Percentiles rank a stretch among this genome's conserved stretches.
Evolutionary conservation across 2,797 vertebrate genomes (phyloP).

Genomic region (Cygnus olor): DNA sequence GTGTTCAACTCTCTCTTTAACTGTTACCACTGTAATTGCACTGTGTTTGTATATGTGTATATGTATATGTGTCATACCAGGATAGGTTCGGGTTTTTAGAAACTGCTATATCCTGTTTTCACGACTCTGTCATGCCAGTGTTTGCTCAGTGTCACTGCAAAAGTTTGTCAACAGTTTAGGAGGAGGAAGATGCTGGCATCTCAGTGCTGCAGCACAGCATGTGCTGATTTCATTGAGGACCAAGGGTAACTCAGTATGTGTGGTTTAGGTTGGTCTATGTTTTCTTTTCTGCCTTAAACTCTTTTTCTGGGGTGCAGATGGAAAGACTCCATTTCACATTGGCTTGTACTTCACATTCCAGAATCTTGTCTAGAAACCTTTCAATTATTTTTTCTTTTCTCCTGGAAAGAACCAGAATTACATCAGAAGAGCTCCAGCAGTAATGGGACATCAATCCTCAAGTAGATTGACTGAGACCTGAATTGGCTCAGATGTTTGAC

Average conservation of each 20-base stretch:
- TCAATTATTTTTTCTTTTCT: background rate
- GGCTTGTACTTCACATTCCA: background rate
- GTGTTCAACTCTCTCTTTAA: background rate
- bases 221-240: background rate
- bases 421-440: background rate
- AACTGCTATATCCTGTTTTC: background rate
- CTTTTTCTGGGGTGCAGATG: background rate
- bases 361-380: background rate
- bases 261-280: background rate
- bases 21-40: background rate
- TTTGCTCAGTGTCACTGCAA: background rate
- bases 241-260: background rate
- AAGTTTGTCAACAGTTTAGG: background rate
- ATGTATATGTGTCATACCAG: background rate
- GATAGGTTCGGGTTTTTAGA: background rate
- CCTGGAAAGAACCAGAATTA: background rate
- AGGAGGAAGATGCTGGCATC: background rate
- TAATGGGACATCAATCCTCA: background rate
- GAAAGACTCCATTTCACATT: background rate
- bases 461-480: background rate
- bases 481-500: background rate
- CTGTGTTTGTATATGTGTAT: background rate
- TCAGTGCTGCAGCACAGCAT: background rate
- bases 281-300: background rate
- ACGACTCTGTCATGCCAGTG: background rate